Evolutionary conservation across 2,797 vertebrate species (phyloP).

Genomic region (Gymnocypris eckloni): DNA sequence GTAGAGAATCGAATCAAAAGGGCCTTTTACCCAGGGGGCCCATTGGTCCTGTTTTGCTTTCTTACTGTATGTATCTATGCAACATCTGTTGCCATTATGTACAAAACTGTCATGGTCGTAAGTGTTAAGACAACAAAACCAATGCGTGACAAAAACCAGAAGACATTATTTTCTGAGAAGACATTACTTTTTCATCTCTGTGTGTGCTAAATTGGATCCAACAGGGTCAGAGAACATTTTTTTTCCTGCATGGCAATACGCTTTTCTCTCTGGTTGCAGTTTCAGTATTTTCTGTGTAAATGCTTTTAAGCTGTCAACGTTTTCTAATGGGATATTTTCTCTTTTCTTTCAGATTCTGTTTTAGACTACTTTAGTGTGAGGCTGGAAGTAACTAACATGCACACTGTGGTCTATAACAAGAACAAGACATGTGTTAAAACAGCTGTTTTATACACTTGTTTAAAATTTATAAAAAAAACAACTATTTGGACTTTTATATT

Average conservation of each 20-base stretch:
- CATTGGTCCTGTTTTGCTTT: neutral
- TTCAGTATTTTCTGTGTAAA: neutral
- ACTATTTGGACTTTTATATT: neutral
- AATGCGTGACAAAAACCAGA: conserved; percentile 5
- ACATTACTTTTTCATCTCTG: conserved; percentile 9
- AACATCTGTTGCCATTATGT: neutral
- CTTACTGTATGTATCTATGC: neutral
- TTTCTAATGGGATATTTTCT: neutral
- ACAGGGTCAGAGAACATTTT: neutral
- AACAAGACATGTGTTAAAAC: neutral
- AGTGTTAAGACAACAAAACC: conserved; percentile 7
- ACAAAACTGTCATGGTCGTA: neutral
- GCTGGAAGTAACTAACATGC: neutral
- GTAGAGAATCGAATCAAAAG: neutral
- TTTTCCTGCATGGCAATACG: neutral
- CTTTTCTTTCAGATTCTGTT: conserved; percentile 3
- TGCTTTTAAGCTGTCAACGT: neutral
- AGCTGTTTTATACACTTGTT: neutral
- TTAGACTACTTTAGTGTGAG: neutral
- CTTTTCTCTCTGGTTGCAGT: neutral
- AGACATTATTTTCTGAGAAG: conserved; percentile 27
- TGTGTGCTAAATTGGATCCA: neutral
- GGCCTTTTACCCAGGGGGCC: neutral
- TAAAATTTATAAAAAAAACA: neutral
- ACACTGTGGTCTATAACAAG: neutral